Evolutionary conservation across 2,888 invertebrate species (phyloP).

Genomic region (Taenaris catops): DNA sequence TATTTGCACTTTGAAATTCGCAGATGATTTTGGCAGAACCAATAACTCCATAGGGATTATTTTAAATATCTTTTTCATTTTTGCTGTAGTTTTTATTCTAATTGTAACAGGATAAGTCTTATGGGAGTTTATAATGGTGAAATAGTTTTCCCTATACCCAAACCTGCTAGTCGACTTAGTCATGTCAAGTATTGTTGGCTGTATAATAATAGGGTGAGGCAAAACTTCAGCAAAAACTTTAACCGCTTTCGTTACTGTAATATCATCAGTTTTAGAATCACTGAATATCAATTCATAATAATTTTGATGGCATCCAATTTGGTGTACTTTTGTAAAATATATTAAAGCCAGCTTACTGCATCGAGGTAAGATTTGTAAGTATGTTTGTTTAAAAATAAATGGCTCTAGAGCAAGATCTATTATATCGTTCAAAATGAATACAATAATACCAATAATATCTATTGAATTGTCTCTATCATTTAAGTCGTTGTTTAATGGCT

Average conservation of each 20-base stretch:
- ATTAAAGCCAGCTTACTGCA: conserved; percentile 36
- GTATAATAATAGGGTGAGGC: conserved; percentile 49
- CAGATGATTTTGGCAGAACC: conserved; percentile 33
- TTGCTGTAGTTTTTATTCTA: conserved; percentile 46
- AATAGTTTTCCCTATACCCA: conserved; percentile 45
- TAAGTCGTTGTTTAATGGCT: conserved; percentile 6
- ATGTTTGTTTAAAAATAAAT: conserved; percentile 47
- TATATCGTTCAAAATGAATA: conserved; percentile 35
- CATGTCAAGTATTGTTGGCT: conserved; percentile 55
- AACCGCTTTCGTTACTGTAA: conserved; percentile 37
- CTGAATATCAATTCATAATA: conserved; percentile 47
- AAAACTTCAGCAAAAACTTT: conserved; percentile 52
- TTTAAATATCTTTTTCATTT: conserved; percentile 49
- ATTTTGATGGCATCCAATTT: conserved; percentile 51
- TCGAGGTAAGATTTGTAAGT: conserved; percentile 35
- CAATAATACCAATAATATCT: conserved; percentile 31
- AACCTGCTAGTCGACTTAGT: conserved; percentile 38
- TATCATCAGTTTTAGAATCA: conserved; percentile 33
- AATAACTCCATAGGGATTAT: conserved; percentile 43
- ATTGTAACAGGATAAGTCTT: conserved; percentile 40
- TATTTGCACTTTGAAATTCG: conserved; percentile 37
- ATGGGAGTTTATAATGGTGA: conserved; percentile 46
- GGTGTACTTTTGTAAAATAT: conserved; percentile 46
- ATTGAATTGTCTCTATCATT: conserved; percentile 11
- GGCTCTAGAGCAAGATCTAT: conserved; percentile 42